Conservation (phyloP, 2,797 vertebrate species). For the Lates japonicus region DNA sequence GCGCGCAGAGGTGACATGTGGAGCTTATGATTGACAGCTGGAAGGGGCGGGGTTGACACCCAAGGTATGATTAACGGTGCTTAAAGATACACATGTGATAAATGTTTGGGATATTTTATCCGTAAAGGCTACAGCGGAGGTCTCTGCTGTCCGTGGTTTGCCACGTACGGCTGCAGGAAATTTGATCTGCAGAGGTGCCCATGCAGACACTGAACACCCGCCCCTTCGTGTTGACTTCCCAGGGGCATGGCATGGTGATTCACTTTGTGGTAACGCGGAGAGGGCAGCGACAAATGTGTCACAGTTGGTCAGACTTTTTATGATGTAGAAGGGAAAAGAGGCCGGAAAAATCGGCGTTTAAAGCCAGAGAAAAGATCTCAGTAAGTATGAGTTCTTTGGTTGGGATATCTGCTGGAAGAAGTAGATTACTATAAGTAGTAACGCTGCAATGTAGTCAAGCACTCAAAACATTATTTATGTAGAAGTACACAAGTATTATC, state of each 20-base stretch:
- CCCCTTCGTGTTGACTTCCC: slow-evolving; percentile 35
- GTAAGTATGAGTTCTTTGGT: not conserved
- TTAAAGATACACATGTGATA: not conserved
- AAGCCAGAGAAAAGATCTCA: not conserved
- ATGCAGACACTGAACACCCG: slow-evolving; percentile 40
- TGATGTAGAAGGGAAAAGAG: accelerated
- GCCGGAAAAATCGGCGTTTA: too few species aligned
- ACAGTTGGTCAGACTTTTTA: slow-evolving; percentile 3
- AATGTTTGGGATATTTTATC: not conserved
- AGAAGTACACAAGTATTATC: not conserved
- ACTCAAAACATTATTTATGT: not conserved
- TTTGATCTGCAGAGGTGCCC: slow-evolving; percentile 73
- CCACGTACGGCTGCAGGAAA: slow-evolving; percentile 83
- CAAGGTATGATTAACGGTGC: not conserved
- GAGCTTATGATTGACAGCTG: slow-evolving; percentile 62
- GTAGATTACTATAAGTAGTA: not conserved
- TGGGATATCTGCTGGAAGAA: not conserved
- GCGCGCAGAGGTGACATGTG: slow-evolving; percentile 34
- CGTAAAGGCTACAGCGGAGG: not conserved
- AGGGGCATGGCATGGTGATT: slow-evolving; percentile 21
- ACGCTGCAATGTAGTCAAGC: not conserved
- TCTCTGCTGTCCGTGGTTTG: slow-evolving; percentile 47
- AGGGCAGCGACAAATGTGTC: not conserved
- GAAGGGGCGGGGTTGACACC: slow-evolving; percentile 55
- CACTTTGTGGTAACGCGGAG: slow-evolving; percentile 6